Base-by-base conservation (phyloP, 2,888 invertebrate species). In the Tetranychus truncatus region DNA sequence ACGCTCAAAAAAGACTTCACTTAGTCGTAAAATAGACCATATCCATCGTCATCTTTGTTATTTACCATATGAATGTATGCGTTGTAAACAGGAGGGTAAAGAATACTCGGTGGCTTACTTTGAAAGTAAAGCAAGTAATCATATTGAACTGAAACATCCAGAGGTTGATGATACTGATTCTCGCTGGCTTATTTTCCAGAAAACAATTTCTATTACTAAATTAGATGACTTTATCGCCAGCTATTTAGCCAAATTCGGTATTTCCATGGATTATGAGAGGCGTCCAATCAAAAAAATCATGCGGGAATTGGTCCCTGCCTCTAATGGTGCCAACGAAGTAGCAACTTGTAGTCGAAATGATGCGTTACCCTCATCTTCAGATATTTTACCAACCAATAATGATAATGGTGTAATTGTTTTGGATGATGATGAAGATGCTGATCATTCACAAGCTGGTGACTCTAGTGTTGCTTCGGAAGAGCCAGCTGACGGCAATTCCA, bases 61-160 rank as follows among this genome's bases (percentile, higher is more conserved):
- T 72, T 72, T 75, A 71, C 75, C 75, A 24, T 75, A 72, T n/a
- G 75, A 75, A 24, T 75, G 75, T 45, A 15, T 75, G 15, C 44
- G 21, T n/a, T 75, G 75, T 46, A 71, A 71, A 45, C 45, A 75
- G 21, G 44, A 20, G 8, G 75, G 75, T 24, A 44, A 75, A 45
- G 75, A 75, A 46, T 75, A 69, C 24, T 55, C 20, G 6, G 72
- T 75, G 24, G 75, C 75, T 21, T 75, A 75, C 20, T 75, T 75
- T 21, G 75, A 75, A 21, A 75, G 75, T 55, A 75, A 75, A 75
- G 75, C 75, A 34, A 69, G 71, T 55, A 75, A 69, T 75, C 75
- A 75, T 71, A 75, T 75, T 24, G 71, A 75, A 34, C 21, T 45
- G 20, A 75, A 75, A 45, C 75, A 75, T 45, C 75, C 75, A n/a